Evolutionary conservation across 2,888 invertebrate species (phyloP).

Genomic region (Nezara viridula): DNA sequence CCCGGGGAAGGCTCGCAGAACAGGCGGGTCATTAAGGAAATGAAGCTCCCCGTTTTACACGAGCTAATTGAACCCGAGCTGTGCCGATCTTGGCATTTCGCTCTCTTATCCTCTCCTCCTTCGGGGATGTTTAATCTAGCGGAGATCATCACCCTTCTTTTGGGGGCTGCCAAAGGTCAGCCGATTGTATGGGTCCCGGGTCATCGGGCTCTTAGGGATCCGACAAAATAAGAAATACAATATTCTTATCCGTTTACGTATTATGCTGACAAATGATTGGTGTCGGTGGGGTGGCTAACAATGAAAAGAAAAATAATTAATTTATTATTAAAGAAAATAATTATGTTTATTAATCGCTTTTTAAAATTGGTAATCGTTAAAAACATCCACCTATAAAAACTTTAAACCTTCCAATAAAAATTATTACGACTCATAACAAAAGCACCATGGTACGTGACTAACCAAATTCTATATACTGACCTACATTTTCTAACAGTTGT

Average conservation of each 20-base stretch:
- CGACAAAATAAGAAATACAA: not conserved
- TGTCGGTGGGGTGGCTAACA: too few species aligned
- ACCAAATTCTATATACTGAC: too few species aligned
- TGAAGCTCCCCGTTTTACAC: conserved; percentile 38
- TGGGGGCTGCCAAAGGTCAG: conserved; percentile 16
- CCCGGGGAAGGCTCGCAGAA: not conserved
- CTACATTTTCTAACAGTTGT: too few species aligned
- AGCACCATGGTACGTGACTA: too few species aligned
- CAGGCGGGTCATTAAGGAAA: conserved; percentile 24
- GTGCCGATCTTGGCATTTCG: conserved; percentile 23
- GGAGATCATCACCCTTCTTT: conserved; percentile 30
- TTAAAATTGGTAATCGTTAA: too few species aligned
- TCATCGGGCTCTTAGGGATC: not conserved
- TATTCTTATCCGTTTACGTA: not conserved
- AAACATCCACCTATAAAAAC: too few species aligned
- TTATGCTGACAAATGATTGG: not conserved
- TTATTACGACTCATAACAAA: too few species aligned
- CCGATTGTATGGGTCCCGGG: not conserved
- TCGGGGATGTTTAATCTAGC: conserved; percentile 37
- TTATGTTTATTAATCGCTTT: too few species aligned
- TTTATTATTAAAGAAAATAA: too few species aligned
- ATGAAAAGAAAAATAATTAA: too few species aligned
- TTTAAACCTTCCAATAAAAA: too few species aligned
- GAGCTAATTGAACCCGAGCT: conserved; percentile 33
- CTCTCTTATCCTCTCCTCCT: not conserved